Base-by-base conservation (phyloP, 1,140 invertebrate species). In the Bradynema listronoti region DNA sequence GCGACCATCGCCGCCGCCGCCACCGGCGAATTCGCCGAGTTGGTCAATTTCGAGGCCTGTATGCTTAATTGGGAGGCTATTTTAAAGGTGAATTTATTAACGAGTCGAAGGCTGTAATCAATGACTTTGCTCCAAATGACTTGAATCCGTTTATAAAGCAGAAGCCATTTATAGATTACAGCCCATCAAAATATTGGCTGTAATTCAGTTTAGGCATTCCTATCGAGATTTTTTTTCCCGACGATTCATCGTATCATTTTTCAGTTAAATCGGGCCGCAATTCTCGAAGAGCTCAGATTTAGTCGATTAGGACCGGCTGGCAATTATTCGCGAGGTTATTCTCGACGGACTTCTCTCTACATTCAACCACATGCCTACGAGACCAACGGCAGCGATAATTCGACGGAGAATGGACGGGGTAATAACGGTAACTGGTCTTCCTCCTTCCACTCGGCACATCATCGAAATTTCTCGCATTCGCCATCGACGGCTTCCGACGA, bases 1-100 rank as follows among this genome's bases (percentile, higher is more conserved):
- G n/a, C n/a, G n/a, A n/a, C n/a, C n/a, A n/a, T 50, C 6, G 4
- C 47, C 51, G 9, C 24, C 14, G 9, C 11, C 2, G 32, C 16
- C 4, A 6, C 46, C 2, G 46, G 42, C 19, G 67, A 69, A 68
- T 73, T 54, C 7, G 41, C 72, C 16, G 69, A 71, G 42, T 29
- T 71, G 22, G 56, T 59, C 22, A 55, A 43, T 22, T 71, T 71
- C 34, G 69, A 71, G 34, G 68, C 67, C 9, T 42, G 43, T 11
- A 70, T 71, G 72, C 51, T 71, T 11, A 70, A 72, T 41, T 71
- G 72, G 72, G 69, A 71, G 36, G 72, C 72, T 7, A 43, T 65
- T 25, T 33, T 71, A 16, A 71, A 70, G 67, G 46, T 68, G 19
- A 50, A 16, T 27, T 27, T 29, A n/a, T n/a, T n/a, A n/a, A n/a